Conservation (phyloP, 1,140 invertebrate genomes). For the Acyrthosiphon pisum region DNA sequence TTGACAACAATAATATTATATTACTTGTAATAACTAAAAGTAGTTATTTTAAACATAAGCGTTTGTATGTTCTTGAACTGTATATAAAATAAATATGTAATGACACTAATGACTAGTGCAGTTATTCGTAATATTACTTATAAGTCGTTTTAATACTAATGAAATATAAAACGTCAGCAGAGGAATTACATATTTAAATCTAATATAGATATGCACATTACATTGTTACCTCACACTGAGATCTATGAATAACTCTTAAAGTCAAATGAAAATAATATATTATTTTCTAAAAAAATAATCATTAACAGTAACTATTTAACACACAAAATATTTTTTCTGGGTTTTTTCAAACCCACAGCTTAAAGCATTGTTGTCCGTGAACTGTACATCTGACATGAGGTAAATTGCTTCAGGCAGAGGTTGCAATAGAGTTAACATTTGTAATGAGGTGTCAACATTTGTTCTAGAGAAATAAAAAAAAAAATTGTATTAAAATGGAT, state of each 20-base stretch:
- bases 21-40: neutral
- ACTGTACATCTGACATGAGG: constrained; percentile 82
- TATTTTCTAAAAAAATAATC: neutral
- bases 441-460: constrained; percentile 85
- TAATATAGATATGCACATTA: neutral
- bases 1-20: neutral
- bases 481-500: constrained; percentile 64
- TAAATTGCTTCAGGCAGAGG: constrained; percentile 88
- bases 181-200: neutral
- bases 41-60: neutral
- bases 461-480: constrained; percentile 73
- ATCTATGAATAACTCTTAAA: neutral
- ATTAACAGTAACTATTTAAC: neutral
- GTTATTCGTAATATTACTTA: neutral
- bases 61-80: neutral
- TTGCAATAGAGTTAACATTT: constrained; percentile 86
- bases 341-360: neutral
- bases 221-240: neutral
- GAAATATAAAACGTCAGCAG: neutral
- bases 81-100: neutral
- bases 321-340: constrained; percentile 2
- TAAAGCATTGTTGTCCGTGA: constrained; percentile 75
- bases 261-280: neutral
- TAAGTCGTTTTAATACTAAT: neutral
- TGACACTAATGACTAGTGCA: neutral